Conservation (phyloP, 2,113 vertebrate species). For the Spilogale gracilis region DNA sequence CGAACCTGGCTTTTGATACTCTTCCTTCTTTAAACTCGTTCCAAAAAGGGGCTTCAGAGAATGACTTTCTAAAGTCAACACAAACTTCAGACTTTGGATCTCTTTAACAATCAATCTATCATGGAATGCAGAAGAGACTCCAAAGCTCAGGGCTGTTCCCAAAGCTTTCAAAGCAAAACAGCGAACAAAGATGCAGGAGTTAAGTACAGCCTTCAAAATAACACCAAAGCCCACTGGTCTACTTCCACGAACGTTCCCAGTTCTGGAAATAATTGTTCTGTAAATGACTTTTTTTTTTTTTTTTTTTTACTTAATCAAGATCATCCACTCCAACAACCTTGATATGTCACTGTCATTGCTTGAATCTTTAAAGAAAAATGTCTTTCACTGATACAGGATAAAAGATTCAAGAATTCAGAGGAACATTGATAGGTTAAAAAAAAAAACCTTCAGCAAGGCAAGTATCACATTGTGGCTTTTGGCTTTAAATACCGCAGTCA, state of each 20-base stretch:
- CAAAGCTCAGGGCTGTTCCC: neutral
- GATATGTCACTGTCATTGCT: neutral
- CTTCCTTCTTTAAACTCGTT: slow-evolving; percentile 63
- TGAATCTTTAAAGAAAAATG: slow-evolving; percentile 23
- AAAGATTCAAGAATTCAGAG: neutral
- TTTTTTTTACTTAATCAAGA: neutral
- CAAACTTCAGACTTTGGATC: slow-evolving; percentile 40
- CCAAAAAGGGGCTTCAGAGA: slow-evolving; percentile 51
- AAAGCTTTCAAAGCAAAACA: slow-evolving; percentile 13
- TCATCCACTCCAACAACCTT: neutral
- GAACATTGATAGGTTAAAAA: neutral
- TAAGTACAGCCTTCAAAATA: slow-evolving; percentile 9
- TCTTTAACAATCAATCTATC: slow-evolving; percentile 47
- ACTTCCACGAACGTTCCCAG: neutral
- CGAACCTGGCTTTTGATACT: slow-evolving; percentile 23
- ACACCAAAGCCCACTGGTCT: neutral
- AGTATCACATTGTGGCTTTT: slow-evolving; percentile 39
- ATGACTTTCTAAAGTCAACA: slow-evolving; percentile 58
- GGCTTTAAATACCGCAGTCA: neutral
- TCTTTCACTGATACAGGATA: neutral
- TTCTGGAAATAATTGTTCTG: neutral
- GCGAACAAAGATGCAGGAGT: neutral
- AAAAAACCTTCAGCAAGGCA: neutral
- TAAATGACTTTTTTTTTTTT: neutral
- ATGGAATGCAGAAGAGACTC: slow-evolving; percentile 13